Evolutionary conservation across 1,140 invertebrate species (phyloP).

Genomic region (Halesus radiatus): DNA sequence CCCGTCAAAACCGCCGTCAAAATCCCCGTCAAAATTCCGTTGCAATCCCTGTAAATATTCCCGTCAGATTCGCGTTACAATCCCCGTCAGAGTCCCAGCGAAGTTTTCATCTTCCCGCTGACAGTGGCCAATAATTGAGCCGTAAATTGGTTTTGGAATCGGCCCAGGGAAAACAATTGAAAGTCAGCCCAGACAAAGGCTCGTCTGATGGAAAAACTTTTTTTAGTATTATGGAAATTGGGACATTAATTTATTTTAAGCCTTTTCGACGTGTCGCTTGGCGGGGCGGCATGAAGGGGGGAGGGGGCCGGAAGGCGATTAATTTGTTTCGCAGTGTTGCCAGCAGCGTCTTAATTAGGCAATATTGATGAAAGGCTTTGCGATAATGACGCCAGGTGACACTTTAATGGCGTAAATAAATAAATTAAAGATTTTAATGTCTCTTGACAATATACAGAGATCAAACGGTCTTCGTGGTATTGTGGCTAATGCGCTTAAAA

Average conservation of each 20-base stretch:
- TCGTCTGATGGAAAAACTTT: slow-evolving; percentile 53
- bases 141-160: slow-evolving; percentile 54
- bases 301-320: background rate
- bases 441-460: too few relatives aligned
- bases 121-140: slow-evolving; percentile 52
- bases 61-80: background rate
- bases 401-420: too few relatives aligned
- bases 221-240: slow-evolving; percentile 56
- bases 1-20: too few relatives aligned
- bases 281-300: background rate
- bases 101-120: background rate
- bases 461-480: too few relatives aligned
- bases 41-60: background rate
- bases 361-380: too few relatives aligned
- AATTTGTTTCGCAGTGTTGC: background rate
- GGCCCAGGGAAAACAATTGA: slow-evolving; percentile 50
- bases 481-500: too few relatives aligned
- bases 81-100: background rate
- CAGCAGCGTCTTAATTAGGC: too few relatives aligned
- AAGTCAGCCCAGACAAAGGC: slow-evolving; percentile 41
- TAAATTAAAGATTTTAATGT: too few relatives aligned
- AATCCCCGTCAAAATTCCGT: background rate
- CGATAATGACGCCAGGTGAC: too few relatives aligned
- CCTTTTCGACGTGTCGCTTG: slow-evolving; percentile 13
- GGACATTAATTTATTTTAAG: slow-evolving; percentile 51